Evolutionary conservation across 2,797 vertebrate species (phyloP), one percentile per base, ranked within the genome.

Genomic region (Gambelia wislizenii): DNA sequence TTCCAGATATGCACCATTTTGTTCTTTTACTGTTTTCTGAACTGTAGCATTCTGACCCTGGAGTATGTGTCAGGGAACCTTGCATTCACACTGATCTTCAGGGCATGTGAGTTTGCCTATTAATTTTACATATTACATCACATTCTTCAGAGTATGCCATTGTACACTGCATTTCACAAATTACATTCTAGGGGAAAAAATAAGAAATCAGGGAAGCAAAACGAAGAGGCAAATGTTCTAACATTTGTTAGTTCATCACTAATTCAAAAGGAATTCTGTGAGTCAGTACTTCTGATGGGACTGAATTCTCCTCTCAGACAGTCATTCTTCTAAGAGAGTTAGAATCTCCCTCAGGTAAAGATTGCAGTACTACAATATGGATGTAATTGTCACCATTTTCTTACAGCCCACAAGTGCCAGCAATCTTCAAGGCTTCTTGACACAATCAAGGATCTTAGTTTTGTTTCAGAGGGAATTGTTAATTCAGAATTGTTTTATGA

Each of bases 181-280:
- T 94, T 91, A 91, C 49, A 2, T 78, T 92, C 93, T 92, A 93
- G 95, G 59, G 94, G 94, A 92, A 94, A 93, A 93, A 95, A 94
- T 61, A 20, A 90, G 95, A 87, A 92, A 67, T 82, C 79, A 85
- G 90, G 94, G 92, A 96, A 94, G 92, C 93, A 92, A 93, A 69
- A 91, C 90, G 91, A 91, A 95, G 95, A 90, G 33, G 70, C 64
- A 83, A 27, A 42, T 54, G 36, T 42, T 39, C 18, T 39, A 49
- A 95, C 90, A 44, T 84, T 72, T 92, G 93, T 67, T 33, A 33
- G 30, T 67, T 67, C 30, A 67, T 67, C 10, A 13, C 2, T 33
- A 67, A 67, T 67, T 67, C 22, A 88, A 93, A 95, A 92, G 90
- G 92, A 64, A 61, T 76, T 67, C n/a, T 90, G 77, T 85, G 91